Evolutionary conservation across 1,140 invertebrate genomes (phyloP), one percentile per base, ranked within the genome.

Genomic region (Pinna nobilis): DNA sequence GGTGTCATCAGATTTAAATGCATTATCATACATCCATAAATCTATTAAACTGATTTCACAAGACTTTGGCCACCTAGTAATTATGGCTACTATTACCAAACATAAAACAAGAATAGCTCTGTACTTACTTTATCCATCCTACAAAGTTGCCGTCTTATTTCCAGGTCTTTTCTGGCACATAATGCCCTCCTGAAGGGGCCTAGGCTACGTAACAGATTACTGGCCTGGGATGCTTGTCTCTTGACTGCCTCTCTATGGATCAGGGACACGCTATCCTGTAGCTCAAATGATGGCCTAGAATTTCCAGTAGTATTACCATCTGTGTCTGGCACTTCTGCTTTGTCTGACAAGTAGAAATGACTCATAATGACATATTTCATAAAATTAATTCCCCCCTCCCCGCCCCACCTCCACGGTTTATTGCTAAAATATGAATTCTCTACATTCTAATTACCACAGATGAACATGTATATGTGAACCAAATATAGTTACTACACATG

Each of bases 141-240:
- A 67, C 87, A 88, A 32, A 89, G 81, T 73, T 85, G 78, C 15
- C 86, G 66, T 25, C 88, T 70, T 1, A 89, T 87, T 51, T 84
- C 83, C 23, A 89, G 71, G 59, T 89, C 88, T 33, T 80, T 73
- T 15, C 87, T 74, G 11, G 88, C 88, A 79, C 87, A 88, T 49
- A 89, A 68, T 2, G 84, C 88, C 28, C 82, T 71, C 13, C 87
- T 75, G 70, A 83, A 83, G 39, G 83, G 80, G 18, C 87, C 87
- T 50, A 89, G 71, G 60, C 84, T 80, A 18, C 75, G 75, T 37
- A 89, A 37, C 39, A 57, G 66, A 65, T 82, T 81, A n/a, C 70
- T 60, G 39, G 81, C 41, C 11, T 69, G 55, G 3, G 80, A 70
- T 15, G 74, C 71, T 61, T 86, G 84, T 33, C 84, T 74, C 6